Evolutionary conservation across 1,140 invertebrate species (phyloP).

Genomic region (Gonatopus flavifemur): DNA sequence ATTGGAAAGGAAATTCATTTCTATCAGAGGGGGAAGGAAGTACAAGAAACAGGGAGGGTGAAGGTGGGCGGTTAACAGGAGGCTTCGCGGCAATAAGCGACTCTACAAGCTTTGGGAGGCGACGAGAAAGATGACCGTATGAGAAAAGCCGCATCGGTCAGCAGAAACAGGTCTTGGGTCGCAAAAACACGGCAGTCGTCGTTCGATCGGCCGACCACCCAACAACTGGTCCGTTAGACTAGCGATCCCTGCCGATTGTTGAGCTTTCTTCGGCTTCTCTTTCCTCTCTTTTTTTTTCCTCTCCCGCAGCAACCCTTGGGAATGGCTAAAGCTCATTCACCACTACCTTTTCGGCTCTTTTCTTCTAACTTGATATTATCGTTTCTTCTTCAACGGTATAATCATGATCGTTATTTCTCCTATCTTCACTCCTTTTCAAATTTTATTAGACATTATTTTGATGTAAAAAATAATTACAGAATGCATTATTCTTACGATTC

Average conservation of each 20-base stretch:
- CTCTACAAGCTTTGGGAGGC: constrained; percentile 54
- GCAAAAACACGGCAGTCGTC: constrained; percentile 54
- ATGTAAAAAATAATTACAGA: too few relatives aligned
- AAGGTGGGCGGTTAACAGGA: constrained; percentile 52
- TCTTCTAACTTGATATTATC: too few relatives aligned
- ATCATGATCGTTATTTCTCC: too few relatives aligned
- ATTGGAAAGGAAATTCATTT: background rate
- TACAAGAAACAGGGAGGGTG: constrained; percentile 13
- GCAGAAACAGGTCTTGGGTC: constrained; percentile 52
- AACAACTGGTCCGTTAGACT: too few relatives aligned
- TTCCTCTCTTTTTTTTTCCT: background rate
- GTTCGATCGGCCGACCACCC: constrained; percentile 33
- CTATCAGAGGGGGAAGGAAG: constrained; percentile 4
- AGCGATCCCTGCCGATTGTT: too few relatives aligned
- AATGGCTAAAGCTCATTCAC: background rate
- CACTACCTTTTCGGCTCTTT: background rate
- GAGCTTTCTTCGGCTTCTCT: background rate
- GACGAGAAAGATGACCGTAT: constrained; percentile 50
- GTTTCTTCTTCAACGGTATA: too few relatives aligned
- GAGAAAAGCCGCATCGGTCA: constrained; percentile 52
- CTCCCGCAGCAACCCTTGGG: background rate
- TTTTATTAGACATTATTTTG: too few relatives aligned
- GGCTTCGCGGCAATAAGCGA: constrained; percentile 53
- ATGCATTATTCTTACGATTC: too few relatives aligned
- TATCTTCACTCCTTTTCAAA: too few relatives aligned